Percentiles rank a stretch among this genome's conserved stretches.
Conservation (phyloP, 2,888 invertebrate species). For the Amblyjoppa proteus region DNA sequence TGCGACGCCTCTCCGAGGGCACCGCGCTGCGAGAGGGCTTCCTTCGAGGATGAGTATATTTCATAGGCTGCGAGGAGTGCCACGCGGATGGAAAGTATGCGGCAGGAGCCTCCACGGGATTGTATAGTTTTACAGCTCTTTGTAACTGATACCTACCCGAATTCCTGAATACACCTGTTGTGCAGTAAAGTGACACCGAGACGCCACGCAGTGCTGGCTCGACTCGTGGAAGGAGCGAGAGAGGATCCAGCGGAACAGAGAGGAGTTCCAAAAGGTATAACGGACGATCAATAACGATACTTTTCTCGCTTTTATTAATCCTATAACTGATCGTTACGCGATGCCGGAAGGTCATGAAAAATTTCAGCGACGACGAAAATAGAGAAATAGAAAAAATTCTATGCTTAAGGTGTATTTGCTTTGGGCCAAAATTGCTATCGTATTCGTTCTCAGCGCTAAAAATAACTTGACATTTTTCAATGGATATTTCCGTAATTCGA, state of each 20-base stretch:
- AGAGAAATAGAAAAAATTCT: neutral
- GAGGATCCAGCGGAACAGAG: neutral
- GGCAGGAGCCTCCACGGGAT: slow-evolving; percentile 2
- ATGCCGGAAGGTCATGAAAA: neutral
- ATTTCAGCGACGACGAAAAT: neutral
- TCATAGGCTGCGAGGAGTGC: neutral
- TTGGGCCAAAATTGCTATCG: neutral
- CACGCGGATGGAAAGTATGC: neutral
- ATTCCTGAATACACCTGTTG: slow-evolving; percentile 64
- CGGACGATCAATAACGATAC: neutral
- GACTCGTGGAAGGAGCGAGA: neutral
- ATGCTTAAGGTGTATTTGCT: neutral
- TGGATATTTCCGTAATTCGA: neutral
- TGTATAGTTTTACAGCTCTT: slow-evolving; percentile 56
- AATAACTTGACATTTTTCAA: neutral
- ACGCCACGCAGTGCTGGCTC: neutral
- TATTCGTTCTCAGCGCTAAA: neutral
- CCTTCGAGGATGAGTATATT: neutral
- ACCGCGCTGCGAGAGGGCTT: neutral
- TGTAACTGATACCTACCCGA: slow-evolving; percentile 62
- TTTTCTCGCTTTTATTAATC: neutral
- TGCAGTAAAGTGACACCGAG: slow-evolving; percentile 45
- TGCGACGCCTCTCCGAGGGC: neutral
- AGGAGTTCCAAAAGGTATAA: neutral
- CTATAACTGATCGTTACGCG: neutral